These are phyloP conservation scores for Hippocampus mohnikei DNA, from an alignment of 2,113 vertebrate species.

Conservation along the genomic window DNA sequence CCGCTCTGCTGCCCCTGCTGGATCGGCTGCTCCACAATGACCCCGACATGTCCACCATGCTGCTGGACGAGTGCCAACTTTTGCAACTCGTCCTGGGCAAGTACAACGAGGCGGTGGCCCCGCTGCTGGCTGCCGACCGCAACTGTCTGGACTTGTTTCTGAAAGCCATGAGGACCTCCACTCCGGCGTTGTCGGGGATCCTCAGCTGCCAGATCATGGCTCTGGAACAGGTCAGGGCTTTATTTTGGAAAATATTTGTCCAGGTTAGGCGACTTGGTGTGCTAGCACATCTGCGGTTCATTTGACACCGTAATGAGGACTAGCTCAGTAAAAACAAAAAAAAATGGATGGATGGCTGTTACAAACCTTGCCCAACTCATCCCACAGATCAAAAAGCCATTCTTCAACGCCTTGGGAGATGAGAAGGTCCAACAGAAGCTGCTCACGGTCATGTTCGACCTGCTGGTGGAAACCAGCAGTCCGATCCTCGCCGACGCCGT, in stretches of 20 bases:
- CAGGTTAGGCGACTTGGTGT: no score
- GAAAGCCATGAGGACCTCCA: conserved; percentile 71
- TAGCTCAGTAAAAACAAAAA: no score
- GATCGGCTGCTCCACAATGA: conserved; percentile 78
- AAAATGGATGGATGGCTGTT: no score
- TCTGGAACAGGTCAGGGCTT: conserved; percentile 81
- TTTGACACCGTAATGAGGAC: no score
- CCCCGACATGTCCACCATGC: conserved; percentile 61
- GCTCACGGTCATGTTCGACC: conserved; percentile 80
- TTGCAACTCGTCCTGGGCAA: conserved; percentile 80
- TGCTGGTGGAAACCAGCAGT: conserved; percentile 78
- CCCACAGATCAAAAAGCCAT: conserved; percentile 83
- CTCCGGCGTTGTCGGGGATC: conserved; percentile 66
- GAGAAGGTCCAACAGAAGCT: conserved; percentile 83
- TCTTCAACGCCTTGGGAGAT: conserved; percentile 81
- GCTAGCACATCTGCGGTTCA: no score
- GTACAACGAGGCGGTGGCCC: conserved; percentile 79
- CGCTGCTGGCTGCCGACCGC: conserved; percentile 75
- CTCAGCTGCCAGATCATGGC: conserved; percentile 79
- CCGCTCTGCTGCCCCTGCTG: conserved; percentile 74
- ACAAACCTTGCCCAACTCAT: background rate
- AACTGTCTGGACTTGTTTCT: conserved; percentile 81
- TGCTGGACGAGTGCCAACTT: conserved; percentile 79
- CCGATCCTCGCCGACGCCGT: conserved; percentile 75
- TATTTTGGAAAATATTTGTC: background rate